Evolutionary conservation across 2,888 invertebrate genomes (phyloP), one percentile per base, ranked within the genome.

Genomic region (Tuberolachnus salignus): DNA sequence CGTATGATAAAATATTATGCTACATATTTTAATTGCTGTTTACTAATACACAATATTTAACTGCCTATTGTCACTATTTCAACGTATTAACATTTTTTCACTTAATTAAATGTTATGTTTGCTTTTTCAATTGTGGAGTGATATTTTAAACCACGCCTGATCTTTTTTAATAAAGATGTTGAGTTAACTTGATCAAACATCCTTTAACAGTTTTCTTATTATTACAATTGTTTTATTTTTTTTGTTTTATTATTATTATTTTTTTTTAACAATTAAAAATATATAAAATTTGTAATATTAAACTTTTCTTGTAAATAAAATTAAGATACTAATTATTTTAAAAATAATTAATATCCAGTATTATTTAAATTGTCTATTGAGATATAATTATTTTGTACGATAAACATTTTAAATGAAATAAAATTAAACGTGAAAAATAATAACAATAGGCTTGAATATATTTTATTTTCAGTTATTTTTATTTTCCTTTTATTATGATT

Each of bases 1-100:
- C 78, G 78, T 78, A 78, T 78, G 69, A 78, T 78, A 23, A 75
- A 67, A 66, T 67, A 57, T 78, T 78, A 69, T 69, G 46, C 67
- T 78, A 57, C 13, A 34, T 67, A 53, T 73, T 63, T 64, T 78
- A 49, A 59, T 67, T 55, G 59, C 67, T 69, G 64, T 59, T 55
- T 78, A 78, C 78, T 78, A 78, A 78, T 75, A 75, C 75, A 75
- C 57, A 13, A 34, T 34, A 34, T 59, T 69, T 67, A 34, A 61
- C 26, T 69, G 67, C 67, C 57, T 78, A 59, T 78, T 78, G 78
- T 78, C 67, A 78, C 78, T 78, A 51, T 78, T 59, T 78, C 49
- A 78, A 78, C 78, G 21, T 69, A 67, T 78, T 78, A 78, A 67
- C 78, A 64, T 55, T 57, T 64, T 73, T 73, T 49, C 14, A 61